Conservation (phyloP, 2,797 vertebrate species). For the Crypturellus tataupa region DNA sequence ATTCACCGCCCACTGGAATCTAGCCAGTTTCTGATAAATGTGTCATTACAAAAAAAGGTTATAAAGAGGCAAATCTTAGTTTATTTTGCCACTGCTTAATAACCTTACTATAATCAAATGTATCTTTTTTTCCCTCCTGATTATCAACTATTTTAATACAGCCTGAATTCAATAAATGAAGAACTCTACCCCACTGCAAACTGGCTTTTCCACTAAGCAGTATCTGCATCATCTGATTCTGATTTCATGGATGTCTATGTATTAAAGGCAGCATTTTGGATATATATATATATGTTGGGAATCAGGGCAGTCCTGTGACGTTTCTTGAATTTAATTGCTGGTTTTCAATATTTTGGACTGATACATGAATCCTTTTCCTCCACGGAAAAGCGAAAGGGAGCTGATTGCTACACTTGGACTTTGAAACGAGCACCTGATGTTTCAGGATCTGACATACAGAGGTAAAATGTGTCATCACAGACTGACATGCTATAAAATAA, state of each 20-base stretch:
- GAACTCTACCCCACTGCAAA: neutral
- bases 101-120: neutral
- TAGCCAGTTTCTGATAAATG: neutral
- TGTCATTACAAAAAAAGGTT: neutral
- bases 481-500: neutral
- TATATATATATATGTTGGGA: neutral
- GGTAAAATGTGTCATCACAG: neutral
- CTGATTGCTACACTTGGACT: rapidly evolving
- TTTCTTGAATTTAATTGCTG: neutral
- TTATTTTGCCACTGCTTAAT: neutral
- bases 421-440: neutral
- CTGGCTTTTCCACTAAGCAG: neutral
- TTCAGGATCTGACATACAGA: neutral
- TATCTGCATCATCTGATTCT: neutral
- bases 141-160: neutral
- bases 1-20: neutral
- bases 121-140: neutral
- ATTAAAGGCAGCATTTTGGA: neutral
- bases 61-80: neutral
- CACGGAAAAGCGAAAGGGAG: neutral
- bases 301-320: neutral
- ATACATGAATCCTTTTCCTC: neutral
- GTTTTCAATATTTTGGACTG: neutral
- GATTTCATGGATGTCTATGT: neutral
- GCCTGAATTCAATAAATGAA: neutral